Percentiles rank a stretch among this genome's conserved stretches.
Conservation (phyloP, 2,888 invertebrate genomes). For the Proisotoma minuta region DNA sequence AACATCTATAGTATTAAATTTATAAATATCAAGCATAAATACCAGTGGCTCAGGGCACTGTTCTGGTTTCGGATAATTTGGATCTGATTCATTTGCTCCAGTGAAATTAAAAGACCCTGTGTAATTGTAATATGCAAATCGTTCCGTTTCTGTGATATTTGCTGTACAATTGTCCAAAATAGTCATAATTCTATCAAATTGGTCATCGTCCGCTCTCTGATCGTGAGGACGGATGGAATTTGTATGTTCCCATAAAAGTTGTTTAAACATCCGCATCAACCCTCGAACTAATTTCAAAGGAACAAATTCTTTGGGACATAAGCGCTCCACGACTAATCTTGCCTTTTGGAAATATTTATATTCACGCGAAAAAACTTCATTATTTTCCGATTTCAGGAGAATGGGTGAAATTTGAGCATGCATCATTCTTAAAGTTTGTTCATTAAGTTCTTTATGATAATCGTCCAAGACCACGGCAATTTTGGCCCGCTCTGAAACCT, state of each 20-base stretch:
- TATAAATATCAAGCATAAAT: not conserved
- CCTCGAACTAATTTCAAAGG: constrained; percentile 19
- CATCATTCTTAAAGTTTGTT: constrained; percentile 33
- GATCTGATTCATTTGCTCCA: not conserved
- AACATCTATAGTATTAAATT: not conserved
- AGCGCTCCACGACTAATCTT: constrained; percentile 14
- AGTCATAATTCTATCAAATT: constrained; percentile 19
- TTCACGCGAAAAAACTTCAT: not conserved
- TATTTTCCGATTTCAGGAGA: constrained; percentile 11
- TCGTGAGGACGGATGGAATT: constrained; percentile 20
- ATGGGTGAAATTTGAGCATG: constrained; percentile 27
- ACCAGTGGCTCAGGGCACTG: constrained; percentile 21
- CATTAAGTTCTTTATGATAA: constrained; percentile 24
- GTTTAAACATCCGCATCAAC: constrained; percentile 35
- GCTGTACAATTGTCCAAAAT: constrained; percentile 19
- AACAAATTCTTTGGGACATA: constrained; percentile 24
- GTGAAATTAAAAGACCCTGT: constrained; percentile 14
- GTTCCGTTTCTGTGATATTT: not conserved
- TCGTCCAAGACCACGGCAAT: not conserved
- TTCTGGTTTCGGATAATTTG: constrained; percentile 15
- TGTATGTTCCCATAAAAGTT: constrained; percentile 28
- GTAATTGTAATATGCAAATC: constrained; percentile 18
- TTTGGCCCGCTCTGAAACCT: constrained; percentile 19
- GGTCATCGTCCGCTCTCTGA: constrained; percentile 13
- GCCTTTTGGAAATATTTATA: constrained; percentile 24